A percentile compares a stretch with the other conserved stretches of the same genome.
Evolutionary conservation across 2,113 vertebrate genomes (phyloP).

Genomic region (Danionella cerebrum): DNA sequence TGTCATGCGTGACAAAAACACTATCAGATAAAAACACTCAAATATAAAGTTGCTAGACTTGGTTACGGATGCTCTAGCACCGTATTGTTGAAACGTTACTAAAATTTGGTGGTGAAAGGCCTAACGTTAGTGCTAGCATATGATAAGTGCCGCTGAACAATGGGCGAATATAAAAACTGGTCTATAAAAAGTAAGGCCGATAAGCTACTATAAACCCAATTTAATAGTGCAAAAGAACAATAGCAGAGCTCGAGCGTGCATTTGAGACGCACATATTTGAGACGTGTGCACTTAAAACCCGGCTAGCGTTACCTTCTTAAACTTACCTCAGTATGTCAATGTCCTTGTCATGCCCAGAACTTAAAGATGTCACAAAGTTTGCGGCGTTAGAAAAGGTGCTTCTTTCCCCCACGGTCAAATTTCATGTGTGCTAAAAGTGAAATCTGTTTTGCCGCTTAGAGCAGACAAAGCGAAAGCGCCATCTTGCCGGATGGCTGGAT

Average conservation of each 20-base stretch:
- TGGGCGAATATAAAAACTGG: background rate
- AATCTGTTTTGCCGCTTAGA: conserved; percentile 50
- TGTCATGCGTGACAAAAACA: no score
- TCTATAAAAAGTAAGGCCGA: background rate
- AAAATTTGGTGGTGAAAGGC: background rate
- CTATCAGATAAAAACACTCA: no score
- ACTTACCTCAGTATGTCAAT: conserved; percentile 40
- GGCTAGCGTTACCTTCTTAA: background rate
- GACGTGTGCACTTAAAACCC: background rate
- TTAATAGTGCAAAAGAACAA: background rate
- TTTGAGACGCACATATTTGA: background rate
- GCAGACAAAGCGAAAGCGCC: conserved; percentile 74
- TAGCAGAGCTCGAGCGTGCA: background rate
- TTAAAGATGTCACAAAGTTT: conserved; percentile 20
- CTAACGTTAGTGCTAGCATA: background rate
- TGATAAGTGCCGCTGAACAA: background rate
- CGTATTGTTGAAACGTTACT: background rate
- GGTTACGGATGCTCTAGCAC: no score
- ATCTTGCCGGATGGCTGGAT: conserved; percentile 78
- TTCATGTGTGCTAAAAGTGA: conserved; percentile 44
- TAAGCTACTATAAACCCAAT: background rate
- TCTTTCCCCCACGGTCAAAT: background rate
- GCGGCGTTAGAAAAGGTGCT: background rate
- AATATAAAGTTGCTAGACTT: no score
- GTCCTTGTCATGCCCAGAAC: conserved; percentile 61